phyloP scores from a whole-genome alignment of 2,797 vertebrate genomes.

The Sphaeramia orbicularis region DNA sequence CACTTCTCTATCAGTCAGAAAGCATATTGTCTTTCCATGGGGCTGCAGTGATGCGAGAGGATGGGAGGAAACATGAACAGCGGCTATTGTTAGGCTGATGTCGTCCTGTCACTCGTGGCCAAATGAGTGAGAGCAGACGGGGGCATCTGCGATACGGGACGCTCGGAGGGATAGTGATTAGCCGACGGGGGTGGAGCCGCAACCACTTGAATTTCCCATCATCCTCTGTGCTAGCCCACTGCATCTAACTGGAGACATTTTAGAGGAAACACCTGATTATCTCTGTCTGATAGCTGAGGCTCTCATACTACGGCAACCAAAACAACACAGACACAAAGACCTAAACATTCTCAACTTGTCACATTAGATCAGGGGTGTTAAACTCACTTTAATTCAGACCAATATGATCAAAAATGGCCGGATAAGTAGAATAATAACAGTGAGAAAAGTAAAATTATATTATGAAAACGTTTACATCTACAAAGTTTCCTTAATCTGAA shows the following conservation, averaged over 20 bases:
- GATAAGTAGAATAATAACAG: too few species aligned
- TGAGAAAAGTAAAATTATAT: too few species aligned
- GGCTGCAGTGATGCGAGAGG: constrained; percentile 24
- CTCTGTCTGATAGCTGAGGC: constrained; percentile 9
- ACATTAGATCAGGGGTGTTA: too few species aligned
- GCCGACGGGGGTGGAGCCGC: constrained; percentile 45
- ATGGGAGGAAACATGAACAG: constrained; percentile 58
- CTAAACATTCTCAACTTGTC: too few species aligned
- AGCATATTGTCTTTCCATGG: constrained; percentile 60
- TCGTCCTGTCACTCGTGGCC: constrained; percentile 42
- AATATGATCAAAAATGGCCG: too few species aligned
- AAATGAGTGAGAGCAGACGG: constrained; percentile 1
- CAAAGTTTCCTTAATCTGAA: too few species aligned
- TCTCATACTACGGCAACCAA: not conserved
- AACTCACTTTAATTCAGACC: too few species aligned
- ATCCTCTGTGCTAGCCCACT: constrained; percentile 52
- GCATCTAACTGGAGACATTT: constrained; percentile 71
- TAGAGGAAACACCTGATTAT: constrained; percentile 67
- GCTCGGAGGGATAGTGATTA: constrained; percentile 7
- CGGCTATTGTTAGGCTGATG: constrained; percentile 61
- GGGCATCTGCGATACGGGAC: constrained; percentile 32
- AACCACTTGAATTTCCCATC: constrained; percentile 61
- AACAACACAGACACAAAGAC: not conserved
- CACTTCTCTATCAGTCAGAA: constrained; percentile 51
- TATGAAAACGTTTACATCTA: too few species aligned